A percentile compares a stretch with the other conserved stretches of the same genome.
Conservation (phyloP, 2,113 vertebrate species). For the Pseudorectes ferrugineus region DNA sequence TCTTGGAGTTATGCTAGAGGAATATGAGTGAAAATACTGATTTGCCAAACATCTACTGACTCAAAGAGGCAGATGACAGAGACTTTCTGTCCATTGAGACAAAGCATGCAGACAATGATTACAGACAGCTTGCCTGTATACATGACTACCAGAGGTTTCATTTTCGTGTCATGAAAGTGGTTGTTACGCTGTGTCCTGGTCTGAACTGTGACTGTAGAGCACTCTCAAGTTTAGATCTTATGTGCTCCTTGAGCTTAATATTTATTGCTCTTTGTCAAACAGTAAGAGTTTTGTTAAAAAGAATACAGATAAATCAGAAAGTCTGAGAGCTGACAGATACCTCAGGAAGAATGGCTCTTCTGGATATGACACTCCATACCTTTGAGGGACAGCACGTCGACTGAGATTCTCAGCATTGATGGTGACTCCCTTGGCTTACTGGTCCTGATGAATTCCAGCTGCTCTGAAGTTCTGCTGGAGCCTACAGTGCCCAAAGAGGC, state of each 20-base stretch:
- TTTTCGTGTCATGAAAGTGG: not conserved
- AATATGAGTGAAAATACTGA: not conserved
- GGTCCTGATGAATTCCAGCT: not conserved
- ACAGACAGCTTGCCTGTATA: not conserved
- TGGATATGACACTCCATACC: not conserved
- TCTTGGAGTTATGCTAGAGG: not conserved
- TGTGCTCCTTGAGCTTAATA: not conserved
- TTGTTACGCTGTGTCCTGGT: not conserved
- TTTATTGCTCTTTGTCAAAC: not conserved
- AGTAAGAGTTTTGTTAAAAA: not conserved
- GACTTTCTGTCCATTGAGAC: not conserved
- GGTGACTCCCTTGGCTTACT: not conserved
- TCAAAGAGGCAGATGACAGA: not conserved
- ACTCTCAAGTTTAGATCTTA: not conserved
- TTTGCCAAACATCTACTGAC: not conserved
- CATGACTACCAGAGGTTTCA: not conserved
- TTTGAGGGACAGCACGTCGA: not conserved
- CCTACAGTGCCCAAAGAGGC: fast-evolving
- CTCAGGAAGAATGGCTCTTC: not conserved
- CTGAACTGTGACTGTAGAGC: not conserved
- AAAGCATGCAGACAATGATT: not conserved
- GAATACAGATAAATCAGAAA: not conserved
- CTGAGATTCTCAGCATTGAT: not conserved
- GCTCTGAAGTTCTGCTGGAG: not conserved
- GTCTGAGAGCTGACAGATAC: not conserved